Conservation (phyloP, 2,888 invertebrate species). For the Gibbula magus region DNA sequence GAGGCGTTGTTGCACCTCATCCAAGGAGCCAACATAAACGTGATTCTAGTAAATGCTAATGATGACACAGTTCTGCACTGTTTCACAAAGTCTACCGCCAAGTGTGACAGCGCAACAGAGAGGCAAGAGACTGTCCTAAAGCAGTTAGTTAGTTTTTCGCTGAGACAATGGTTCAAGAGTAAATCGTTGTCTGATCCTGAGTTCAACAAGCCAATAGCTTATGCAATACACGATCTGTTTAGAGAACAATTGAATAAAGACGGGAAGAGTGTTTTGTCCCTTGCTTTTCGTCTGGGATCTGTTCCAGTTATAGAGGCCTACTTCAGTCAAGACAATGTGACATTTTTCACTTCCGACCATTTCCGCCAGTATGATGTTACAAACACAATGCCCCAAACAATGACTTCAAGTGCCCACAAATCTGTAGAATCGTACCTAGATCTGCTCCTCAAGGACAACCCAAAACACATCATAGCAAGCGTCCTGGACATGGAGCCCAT, state of each 20-base stretch:
- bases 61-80: constrained; percentile 64
- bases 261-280: constrained; percentile 52
- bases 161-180: constrained; percentile 58
- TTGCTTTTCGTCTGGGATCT: constrained; percentile 56
- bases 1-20: constrained; percentile 53
- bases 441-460: background rate
- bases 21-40: constrained; percentile 54
- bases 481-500: constrained; percentile 66
- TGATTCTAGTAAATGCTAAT: constrained; percentile 47
- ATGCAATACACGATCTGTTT: constrained; percentile 52
- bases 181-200: constrained; percentile 29
- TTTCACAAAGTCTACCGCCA: constrained; percentile 44
- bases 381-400: constrained; percentile 50
- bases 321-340: constrained; percentile 57
- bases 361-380: constrained; percentile 59
- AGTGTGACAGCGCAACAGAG: constrained; percentile 30
- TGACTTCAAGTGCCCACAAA: background rate
- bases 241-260: constrained; percentile 54
- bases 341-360: constrained; percentile 36
- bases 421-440: background rate
- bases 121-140: constrained; percentile 49
- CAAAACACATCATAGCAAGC: constrained; percentile 31
- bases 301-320: constrained; percentile 54
- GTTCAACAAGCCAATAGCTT: constrained; percentile 35
- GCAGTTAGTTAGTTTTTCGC: constrained; percentile 44